phyloP scores from a whole-genome alignment of 2,113 vertebrate species.

The Stegostoma tigrinum region DNA sequence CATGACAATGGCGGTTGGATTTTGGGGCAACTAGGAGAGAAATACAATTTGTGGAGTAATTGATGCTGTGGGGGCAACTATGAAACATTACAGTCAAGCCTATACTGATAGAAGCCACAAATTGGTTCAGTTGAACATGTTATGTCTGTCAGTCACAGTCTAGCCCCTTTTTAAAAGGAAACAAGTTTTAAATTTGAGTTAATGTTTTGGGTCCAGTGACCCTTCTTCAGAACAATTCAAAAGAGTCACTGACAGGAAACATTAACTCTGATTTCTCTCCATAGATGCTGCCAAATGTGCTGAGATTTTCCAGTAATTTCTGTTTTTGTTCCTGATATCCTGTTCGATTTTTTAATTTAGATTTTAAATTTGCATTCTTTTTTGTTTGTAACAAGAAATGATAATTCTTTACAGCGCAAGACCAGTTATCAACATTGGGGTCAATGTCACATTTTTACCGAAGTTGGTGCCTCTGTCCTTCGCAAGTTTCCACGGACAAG shows the following conservation, averaged over 20 bases:
- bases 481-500: background rate
- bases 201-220: too few relatives aligned
- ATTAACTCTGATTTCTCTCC: too few relatives aligned
- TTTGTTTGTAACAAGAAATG: background rate
- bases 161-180: background rate
- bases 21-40: background rate
- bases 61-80: background rate
- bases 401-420: conserved; percentile 43
- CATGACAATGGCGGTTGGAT: background rate
- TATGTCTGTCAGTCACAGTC: background rate
- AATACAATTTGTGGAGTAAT: background rate
- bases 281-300: too few relatives aligned
- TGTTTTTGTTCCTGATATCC: too few relatives aligned
- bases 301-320: too few relatives aligned
- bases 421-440: conserved; percentile 45
- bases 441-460: conserved; percentile 44
- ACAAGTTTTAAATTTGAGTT: too few relatives aligned
- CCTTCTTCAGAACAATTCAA: too few relatives aligned
- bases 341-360: too few relatives aligned
- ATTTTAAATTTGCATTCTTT: background rate
- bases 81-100: background rate
- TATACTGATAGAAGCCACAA: background rate
- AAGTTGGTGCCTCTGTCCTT: background rate
- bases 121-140: background rate
- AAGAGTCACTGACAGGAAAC: too few relatives aligned